phyloP scores from a whole-genome alignment of 1,140 invertebrate species.

The Mactra quadrangularis region DNA sequence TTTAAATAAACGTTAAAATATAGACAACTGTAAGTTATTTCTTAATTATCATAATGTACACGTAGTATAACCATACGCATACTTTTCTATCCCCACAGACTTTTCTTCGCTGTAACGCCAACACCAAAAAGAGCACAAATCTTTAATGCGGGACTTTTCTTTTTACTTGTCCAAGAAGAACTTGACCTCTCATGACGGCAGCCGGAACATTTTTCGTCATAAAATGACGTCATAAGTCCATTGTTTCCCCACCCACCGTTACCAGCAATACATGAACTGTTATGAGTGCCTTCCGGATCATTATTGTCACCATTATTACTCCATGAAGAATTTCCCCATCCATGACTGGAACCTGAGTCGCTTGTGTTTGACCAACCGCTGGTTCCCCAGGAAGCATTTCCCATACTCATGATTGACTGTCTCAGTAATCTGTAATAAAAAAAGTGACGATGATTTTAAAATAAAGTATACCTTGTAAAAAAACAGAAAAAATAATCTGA shows the following conservation, averaged over 20 bases:
- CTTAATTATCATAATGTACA: no score
- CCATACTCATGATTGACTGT: neutral
- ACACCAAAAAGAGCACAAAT: neutral
- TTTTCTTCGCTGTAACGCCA: neutral
- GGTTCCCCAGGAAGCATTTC: neutral
- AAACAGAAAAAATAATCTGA: no score
- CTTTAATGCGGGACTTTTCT: neutral
- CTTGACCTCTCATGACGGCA: neutral
- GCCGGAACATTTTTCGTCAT: slow-evolving; percentile 34
- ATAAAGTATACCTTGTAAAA: no score
- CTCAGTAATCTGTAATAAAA: neutral
- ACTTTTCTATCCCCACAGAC: no score
- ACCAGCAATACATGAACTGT: slow-evolving; percentile 19
- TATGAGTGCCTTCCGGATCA: slow-evolving; percentile 34
- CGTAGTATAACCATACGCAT: no score
- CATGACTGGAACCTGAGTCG: neutral
- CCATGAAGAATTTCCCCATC: neutral
- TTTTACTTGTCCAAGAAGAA: neutral
- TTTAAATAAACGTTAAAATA: no score
- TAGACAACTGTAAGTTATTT: no score
- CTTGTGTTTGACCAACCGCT: neutral
- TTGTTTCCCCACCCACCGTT: neutral
- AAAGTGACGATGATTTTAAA: no score
- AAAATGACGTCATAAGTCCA: neutral
- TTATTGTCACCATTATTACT: neutral